Evolutionary conservation across 2,113 vertebrate genomes (phyloP).

Genomic region (Lichenostomus cassidix): DNA sequence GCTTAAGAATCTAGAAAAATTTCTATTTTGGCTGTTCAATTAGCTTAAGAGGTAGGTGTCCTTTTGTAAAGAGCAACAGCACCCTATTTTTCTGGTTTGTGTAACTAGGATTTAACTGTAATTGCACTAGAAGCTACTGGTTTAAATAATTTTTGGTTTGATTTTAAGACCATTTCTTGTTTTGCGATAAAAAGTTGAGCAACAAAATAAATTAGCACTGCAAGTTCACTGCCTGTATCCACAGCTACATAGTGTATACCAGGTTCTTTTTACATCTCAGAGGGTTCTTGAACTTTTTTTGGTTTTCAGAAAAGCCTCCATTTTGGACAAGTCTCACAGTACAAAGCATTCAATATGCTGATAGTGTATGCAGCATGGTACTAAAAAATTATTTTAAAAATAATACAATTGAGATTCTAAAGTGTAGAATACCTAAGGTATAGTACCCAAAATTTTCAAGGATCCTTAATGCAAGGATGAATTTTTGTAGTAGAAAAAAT

Average conservation of each 20-base stretch:
- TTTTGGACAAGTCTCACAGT: background rate
- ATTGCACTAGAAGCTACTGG: background rate
- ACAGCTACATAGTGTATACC: background rate
- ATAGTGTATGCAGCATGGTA: background rate
- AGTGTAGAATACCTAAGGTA: background rate
- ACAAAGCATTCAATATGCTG: background rate
- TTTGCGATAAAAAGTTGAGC: background rate
- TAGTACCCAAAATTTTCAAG: background rate
- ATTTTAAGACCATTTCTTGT: background rate
- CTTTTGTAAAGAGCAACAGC: background rate
- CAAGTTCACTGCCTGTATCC: background rate
- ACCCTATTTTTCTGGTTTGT: background rate
- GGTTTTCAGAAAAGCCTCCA: background rate
- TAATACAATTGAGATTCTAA: background rate
- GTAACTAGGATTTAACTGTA: background rate
- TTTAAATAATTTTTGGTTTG: background rate
- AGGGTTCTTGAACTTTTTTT: background rate
- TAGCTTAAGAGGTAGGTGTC: background rate
- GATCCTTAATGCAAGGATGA: background rate
- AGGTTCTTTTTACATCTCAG: accelerated
- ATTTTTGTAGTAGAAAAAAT: background rate
- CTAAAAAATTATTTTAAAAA: background rate
- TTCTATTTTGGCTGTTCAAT: background rate
- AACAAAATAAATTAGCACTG: background rate
- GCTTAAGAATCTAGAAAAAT: background rate